A percentile compares a stretch with the other conserved stretches of the same genome.
Evolutionary conservation across 1,140 invertebrate species (phyloP).

Genomic region (Venturia canescens): DNA sequence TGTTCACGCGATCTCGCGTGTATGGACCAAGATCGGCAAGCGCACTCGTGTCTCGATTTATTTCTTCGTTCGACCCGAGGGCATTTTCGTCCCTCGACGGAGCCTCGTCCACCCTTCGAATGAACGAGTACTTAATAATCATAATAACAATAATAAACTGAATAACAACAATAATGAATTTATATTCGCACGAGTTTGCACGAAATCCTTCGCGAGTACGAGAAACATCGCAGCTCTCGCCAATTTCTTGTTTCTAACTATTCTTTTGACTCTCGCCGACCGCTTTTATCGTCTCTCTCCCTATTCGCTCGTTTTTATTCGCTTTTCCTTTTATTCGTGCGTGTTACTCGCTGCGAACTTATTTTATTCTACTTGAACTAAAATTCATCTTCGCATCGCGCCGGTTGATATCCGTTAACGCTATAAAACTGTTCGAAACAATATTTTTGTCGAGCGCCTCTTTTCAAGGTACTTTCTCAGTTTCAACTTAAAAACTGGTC

Average conservation of each 20-base stretch:
- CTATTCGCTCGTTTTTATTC: constrained; percentile 7
- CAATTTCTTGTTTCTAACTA: background rate
- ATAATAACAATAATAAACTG: background rate
- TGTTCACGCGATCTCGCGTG: constrained; percentile 35
- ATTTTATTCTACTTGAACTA: too few species aligned
- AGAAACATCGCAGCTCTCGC: background rate
- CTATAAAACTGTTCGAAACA: too few species aligned
- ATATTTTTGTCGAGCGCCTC: too few species aligned
- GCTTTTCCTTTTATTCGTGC: too few species aligned
- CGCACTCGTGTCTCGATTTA: constrained; percentile 31
- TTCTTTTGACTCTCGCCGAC: background rate
- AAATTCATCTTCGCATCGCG: too few species aligned
- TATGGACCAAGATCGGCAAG: constrained; percentile 13
- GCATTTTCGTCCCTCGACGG: constrained; percentile 8
- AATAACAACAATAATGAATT: background rate
- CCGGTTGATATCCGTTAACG: too few species aligned
- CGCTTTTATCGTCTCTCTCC: background rate
- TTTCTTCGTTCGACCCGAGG: constrained; percentile 34
- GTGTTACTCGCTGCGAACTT: too few species aligned
- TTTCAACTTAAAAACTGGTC: too few species aligned
- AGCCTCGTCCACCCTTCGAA: background rate
- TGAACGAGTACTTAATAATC: constrained; percentile 7
- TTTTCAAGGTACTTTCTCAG: too few species aligned
- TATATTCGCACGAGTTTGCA: background rate
- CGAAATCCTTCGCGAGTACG: background rate